Base-by-base conservation (phyloP, 1,140 invertebrate species). In the Bombus terrestris region DNA sequence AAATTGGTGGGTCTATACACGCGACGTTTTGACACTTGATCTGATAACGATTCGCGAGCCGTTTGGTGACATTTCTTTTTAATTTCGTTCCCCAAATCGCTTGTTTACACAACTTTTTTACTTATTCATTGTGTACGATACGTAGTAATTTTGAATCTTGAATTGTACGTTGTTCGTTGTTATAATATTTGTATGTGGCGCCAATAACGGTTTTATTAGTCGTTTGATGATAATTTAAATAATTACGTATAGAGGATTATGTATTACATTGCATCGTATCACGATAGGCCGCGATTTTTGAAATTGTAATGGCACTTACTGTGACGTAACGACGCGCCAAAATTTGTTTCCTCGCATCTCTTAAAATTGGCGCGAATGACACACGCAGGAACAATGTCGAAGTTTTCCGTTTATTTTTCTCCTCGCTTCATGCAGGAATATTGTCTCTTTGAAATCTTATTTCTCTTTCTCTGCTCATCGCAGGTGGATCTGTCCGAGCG, bases 401-500 rank as follows among this genome's bases (percentile, higher is more conserved):
- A 39, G 4, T 22, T 53, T 68, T 83, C 0, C 10, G 39, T 74
- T 1, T 2, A 0, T 25, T 25, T 69, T 22, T 32, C 32, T 18
- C 25, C 43, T 43, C 9, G 1, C 15, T 35, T 18, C 15, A 3
- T 9, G 32, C 6, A 18, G 13, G 15, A 18, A 66, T 32, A 66
- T 25, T 9, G n/a, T 43, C 18, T 18, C 25, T 6, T 47, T 57
- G 28, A 25, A 15, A 25, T 37, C 25, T 47, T 71, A 86, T 57
- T 64, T 64, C 13, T 64, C n/a, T 32, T 64, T 32, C 2, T 66
- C 8, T 53, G 41, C 13, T 25, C 66, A 74, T 92, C 92, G 6
- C 78, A 95, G 95, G 62, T 95, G 53, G 92, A 95, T 72, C 81
- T 95, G 28, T 94, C 94, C 35, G 83, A 91, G 76, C 88, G 83